Evolutionary conservation across 2,797 vertebrate species (phyloP).

Genomic region (Falco berigora): DNA sequence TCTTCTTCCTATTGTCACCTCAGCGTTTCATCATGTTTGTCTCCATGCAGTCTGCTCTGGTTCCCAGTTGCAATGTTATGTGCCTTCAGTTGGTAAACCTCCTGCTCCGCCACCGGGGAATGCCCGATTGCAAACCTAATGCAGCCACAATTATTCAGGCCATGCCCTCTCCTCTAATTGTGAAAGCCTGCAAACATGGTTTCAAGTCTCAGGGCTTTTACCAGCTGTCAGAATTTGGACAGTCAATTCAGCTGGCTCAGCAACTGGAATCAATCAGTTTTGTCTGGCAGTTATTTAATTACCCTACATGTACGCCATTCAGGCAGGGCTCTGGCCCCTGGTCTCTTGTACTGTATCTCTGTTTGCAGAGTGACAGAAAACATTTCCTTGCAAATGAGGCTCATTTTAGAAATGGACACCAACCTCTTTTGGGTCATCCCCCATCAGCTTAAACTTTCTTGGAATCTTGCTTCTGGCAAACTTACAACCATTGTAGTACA

Average conservation of each 20-base stretch:
- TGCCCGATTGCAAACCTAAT: background rate
- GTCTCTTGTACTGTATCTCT: background rate
- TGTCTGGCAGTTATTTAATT: conserved; percentile 38
- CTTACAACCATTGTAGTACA: conserved; percentile 99
- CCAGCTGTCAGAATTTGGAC: conserved; percentile 42
- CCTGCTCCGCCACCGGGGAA: background rate
- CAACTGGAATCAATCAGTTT: conserved; percentile 19
- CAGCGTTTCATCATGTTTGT: background rate
- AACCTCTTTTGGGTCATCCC: conserved; percentile 95
- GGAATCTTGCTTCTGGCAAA: conserved; percentile 98
- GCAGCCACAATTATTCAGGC: background rate
- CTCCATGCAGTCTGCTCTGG: background rate
- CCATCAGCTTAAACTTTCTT: conserved; percentile 94
- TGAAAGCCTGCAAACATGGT: background rate
- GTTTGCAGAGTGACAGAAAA: conserved; percentile 16
- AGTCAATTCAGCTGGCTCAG: conserved; percentile 12
- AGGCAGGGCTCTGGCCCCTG: background rate
- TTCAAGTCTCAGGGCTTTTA: conserved; percentile 20
- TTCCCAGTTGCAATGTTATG: background rate
- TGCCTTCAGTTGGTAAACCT: background rate
- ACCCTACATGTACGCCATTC: background rate
- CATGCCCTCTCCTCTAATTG: background rate
- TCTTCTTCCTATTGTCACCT: background rate
- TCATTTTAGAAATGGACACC: conserved; percentile 41
- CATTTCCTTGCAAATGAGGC: conserved; percentile 17